phyloP scores from a whole-genome alignment of 2,888 invertebrate genomes.

The Globia sparganii region DNA sequence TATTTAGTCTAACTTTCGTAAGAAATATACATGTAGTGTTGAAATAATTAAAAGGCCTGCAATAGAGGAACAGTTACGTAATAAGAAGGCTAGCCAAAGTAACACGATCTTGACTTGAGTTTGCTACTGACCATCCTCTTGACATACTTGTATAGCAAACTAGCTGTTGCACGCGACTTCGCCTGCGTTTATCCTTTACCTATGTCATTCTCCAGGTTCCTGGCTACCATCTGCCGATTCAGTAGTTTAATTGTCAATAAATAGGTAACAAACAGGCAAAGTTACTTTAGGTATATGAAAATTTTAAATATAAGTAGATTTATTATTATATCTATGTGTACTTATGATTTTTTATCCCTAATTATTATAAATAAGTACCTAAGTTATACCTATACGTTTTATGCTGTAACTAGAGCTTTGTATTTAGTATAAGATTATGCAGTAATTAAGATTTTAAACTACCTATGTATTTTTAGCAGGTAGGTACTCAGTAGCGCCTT shows the following conservation, averaged over 20 bases:
- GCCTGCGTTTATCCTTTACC: neutral
- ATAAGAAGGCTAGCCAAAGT: neutral
- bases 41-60: too few relatives aligned
- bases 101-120: constrained; percentile 7
- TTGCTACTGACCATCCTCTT: constrained; percentile 31
- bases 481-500: neutral
- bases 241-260: too few relatives aligned
- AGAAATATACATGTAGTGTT: constrained; percentile 8
- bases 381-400: too few relatives aligned
- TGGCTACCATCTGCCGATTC: too few relatives aligned
- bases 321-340: neutral
- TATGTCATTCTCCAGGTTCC: neutral
- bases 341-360: neutral
- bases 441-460: neutral
- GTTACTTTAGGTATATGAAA: too few relatives aligned
- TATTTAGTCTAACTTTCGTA: constrained; percentile 19
- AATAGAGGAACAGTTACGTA: constrained; percentile 30
- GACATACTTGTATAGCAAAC: constrained; percentile 6
- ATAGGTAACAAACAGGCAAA: too few relatives aligned
- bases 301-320: too few relatives aligned
- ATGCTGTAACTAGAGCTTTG: neutral
- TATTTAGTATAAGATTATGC: too few relatives aligned
- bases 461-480: neutral
- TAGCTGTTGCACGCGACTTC: neutral
- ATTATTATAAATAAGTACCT: neutral